Percentiles rank a stretch among this genome's conserved stretches.
These are phyloP conservation scores for Cheilosia urbana DNA, from an alignment of 2,888 invertebrate genomes.

Conservation along the genomic window DNA sequence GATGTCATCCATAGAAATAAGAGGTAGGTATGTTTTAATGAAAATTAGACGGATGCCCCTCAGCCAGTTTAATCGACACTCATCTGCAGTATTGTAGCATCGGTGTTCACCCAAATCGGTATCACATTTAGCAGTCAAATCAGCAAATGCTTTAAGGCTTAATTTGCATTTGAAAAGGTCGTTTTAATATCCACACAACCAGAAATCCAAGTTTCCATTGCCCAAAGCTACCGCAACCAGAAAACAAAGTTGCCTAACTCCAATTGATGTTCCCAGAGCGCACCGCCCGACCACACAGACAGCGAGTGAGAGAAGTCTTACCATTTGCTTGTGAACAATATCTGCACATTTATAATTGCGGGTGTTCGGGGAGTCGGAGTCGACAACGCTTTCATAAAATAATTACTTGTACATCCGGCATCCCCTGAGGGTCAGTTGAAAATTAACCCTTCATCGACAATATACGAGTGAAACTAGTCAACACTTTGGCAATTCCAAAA, in stretches of 20 bases:
- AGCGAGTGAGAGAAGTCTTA: conserved; percentile 29
- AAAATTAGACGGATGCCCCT: background rate
- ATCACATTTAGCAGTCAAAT: background rate
- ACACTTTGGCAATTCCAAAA: conserved; percentile 37
- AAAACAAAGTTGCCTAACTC: conserved; percentile 58
- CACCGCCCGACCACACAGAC: background rate
- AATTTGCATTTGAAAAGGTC: conserved; percentile 61
- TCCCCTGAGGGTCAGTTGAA: conserved; percentile 29
- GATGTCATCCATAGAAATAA: no score
- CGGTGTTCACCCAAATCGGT: background rate
- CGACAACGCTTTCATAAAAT: conserved; percentile 49
- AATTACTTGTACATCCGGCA: conserved; percentile 28
- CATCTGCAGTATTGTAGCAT: conserved; percentile 12
- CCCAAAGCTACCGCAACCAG: conserved; percentile 17
- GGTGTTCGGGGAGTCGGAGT: background rate
- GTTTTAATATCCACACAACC: conserved; percentile 59
- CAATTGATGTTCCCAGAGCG: conserved; percentile 53
- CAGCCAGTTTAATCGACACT: background rate
- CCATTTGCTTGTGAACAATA: conserved; percentile 47
- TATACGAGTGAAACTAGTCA: conserved; percentile 20
- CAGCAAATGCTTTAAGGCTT: conserved; percentile 27
- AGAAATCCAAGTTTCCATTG: conserved; percentile 33
- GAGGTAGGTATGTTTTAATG: no score
- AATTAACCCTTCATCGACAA: conserved; percentile 39
- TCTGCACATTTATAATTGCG: conserved; percentile 37